Percentiles rank a stretch among this genome's conserved stretches.
Conservation (phyloP, 2,888 invertebrate genomes). For the Nemurella pictetii region DNA sequence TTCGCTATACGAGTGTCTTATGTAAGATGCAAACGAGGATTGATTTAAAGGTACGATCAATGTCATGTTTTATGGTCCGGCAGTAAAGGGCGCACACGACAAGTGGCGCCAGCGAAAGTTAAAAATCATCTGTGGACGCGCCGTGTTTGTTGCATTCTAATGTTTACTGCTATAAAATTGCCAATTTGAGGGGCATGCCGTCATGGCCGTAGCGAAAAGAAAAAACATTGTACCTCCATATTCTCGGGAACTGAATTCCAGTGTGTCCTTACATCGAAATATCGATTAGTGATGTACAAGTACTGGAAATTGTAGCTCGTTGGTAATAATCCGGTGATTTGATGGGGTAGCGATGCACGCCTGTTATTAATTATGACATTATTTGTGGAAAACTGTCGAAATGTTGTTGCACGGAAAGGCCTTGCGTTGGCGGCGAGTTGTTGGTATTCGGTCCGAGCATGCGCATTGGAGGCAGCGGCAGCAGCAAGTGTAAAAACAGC, state of each 20-base stretch:
- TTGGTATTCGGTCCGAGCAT: not conserved
- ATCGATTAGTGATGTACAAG: not conserved
- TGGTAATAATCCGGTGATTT: not conserved
- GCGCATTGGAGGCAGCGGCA: not conserved
- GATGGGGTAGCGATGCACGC: not conserved
- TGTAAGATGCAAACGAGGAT: no score
- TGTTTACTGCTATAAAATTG: no score
- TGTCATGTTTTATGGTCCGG: no score
- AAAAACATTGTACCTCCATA: not conserved
- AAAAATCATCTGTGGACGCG: no score
- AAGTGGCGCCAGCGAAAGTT: no score
- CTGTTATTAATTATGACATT: not conserved
- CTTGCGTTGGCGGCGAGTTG: not conserved
- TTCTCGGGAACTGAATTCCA: no score
- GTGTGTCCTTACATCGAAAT: not conserved
- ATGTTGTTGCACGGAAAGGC: not conserved
- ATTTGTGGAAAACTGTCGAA: not conserved
- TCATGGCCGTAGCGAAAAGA: not conserved
- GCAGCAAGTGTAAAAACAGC: slow-evolving; percentile 9
- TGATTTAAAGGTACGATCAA: no score
- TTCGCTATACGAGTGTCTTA: no score
- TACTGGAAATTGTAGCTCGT: not conserved
- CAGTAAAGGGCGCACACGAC: no score
- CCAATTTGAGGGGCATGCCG: no score
- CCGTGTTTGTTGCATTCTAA: no score